phyloP scores from a whole-genome alignment of 2,888 invertebrate genomes.

The Druceiella hillmani region DNA sequence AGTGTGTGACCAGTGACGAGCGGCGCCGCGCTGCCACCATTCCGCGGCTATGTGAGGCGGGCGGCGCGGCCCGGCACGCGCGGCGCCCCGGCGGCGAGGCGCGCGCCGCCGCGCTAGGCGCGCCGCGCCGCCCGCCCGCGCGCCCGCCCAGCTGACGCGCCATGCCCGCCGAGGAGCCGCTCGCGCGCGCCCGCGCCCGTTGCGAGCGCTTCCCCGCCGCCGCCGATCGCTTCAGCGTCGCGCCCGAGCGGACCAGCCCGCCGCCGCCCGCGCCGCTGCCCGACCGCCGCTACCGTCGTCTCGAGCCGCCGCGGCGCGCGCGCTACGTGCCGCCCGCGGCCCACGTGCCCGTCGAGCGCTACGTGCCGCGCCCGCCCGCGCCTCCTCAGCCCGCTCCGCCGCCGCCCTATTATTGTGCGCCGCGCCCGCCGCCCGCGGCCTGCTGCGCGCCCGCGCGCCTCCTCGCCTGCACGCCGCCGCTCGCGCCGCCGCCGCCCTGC shows the following conservation, averaged over 20 bases:
- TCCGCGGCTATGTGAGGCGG: constrained; percentile 25
- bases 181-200: constrained; percentile 39
- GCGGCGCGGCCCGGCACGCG: constrained; percentile 37
- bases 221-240: constrained; percentile 52
- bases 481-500: constrained; percentile 44
- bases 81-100: constrained; percentile 37
- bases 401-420: constrained; percentile 52
- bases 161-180: constrained; percentile 48
- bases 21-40: no score
- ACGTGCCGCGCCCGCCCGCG: constrained; percentile 58
- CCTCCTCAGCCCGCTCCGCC: constrained; percentile 40
- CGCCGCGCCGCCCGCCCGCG: constrained; percentile 31
- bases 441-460: constrained; percentile 46
- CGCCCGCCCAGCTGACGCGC: constrained; percentile 42
- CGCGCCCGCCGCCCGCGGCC: constrained; percentile 42
- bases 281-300: constrained; percentile 43
- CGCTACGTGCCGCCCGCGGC: constrained; percentile 64
- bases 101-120: constrained; percentile 37
- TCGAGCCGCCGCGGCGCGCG: constrained; percentile 52
- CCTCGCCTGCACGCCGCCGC: constrained; percentile 47
- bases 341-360: constrained; percentile 67
- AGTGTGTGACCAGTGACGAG: no score
- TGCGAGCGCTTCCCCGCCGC: constrained; percentile 53
- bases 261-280: constrained; percentile 59
- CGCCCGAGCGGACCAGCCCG: constrained; percentile 59